phyloP scores from a whole-genome alignment of 2,113 vertebrate genomes.

The Ramphastos sulfuratus region DNA sequence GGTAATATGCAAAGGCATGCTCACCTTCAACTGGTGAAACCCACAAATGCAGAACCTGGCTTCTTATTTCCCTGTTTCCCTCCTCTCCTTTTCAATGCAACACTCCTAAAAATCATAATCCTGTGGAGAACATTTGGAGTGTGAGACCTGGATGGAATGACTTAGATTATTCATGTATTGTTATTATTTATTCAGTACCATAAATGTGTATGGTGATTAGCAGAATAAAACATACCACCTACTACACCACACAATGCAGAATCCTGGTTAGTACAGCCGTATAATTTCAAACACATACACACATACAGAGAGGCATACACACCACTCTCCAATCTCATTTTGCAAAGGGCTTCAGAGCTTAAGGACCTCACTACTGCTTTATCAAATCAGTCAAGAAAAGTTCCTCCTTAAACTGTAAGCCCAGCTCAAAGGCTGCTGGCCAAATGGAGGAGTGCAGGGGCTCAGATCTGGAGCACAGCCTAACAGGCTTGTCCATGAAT shows the following conservation, averaged over 20 bases:
- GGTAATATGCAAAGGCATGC: background rate
- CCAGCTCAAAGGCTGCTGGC: conserved; percentile 60
- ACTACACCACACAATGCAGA: background rate
- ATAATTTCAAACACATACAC: background rate
- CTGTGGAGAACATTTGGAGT: background rate
- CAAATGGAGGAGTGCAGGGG: conserved; percentile 46
- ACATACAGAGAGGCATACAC: background rate
- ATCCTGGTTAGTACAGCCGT: background rate
- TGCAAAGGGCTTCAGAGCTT: background rate
- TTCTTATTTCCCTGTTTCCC: background rate
- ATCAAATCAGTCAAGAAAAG: conserved; percentile 10
- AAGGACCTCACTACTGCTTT: background rate
- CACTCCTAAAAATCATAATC: conserved; percentile 10
- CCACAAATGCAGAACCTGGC: background rate
- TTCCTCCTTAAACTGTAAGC: conserved; percentile 37
- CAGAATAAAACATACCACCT: conserved; percentile 27
- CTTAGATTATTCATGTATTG: conserved; percentile 38
- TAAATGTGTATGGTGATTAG: conserved; percentile 10
- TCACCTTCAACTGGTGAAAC: conserved; percentile 28
- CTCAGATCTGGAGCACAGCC: conserved; percentile 55
- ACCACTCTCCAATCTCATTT: background rate
- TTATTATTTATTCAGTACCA: conserved; percentile 53
- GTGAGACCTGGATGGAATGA: conserved; percentile 29
- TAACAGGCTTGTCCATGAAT: conserved; percentile 56
- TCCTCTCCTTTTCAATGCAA: background rate